Percentiles rank a stretch among this genome's conserved stretches.
These are phyloP conservation scores for Orientallactaga sibirica DNA, from an alignment of 2,797 vertebrate genomes.

Conservation along the genomic window DNA sequence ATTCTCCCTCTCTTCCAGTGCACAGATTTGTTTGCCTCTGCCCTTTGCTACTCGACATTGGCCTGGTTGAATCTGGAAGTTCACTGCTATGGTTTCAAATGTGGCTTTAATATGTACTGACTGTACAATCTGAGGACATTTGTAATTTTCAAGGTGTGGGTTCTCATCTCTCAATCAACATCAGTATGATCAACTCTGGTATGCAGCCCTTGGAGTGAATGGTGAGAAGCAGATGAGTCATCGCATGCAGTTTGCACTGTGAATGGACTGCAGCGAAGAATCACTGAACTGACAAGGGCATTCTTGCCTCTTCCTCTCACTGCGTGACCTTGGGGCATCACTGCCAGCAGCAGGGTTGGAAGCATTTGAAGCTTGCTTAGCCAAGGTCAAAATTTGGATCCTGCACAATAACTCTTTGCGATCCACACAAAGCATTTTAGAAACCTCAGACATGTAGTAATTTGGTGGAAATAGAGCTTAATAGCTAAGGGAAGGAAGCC, in stretches of 20 bases:
- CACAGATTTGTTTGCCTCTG: background rate
- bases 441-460: slow-evolving; percentile 71
- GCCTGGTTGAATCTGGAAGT: background rate
- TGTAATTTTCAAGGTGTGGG: background rate
- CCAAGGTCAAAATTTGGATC: slow-evolving; percentile 63
- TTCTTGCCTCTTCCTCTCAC: background rate
- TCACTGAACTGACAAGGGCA: background rate
- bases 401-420: slow-evolving; percentile 63
- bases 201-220: background rate
- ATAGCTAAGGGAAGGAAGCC: slow-evolving; percentile 70
- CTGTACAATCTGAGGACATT: background rate
- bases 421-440: slow-evolving; percentile 75
- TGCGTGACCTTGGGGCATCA: slow-evolving; percentile 48
- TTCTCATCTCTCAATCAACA: background rate
- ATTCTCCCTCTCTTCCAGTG: background rate
- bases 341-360: slow-evolving; percentile 18
- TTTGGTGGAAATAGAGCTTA: slow-evolving; percentile 75
- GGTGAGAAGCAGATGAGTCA: background rate
- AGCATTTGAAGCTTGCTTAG: slow-evolving; percentile 61
- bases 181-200: background rate
- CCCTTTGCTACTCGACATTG: background rate
- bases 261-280: background rate
- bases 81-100: background rate
- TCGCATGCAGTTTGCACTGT: background rate
- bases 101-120: background rate